Evolutionary conservation across 1,140 invertebrate genomes (phyloP), one percentile per base, ranked within the genome.

Genomic region (Euura saliciscinereae): DNA sequence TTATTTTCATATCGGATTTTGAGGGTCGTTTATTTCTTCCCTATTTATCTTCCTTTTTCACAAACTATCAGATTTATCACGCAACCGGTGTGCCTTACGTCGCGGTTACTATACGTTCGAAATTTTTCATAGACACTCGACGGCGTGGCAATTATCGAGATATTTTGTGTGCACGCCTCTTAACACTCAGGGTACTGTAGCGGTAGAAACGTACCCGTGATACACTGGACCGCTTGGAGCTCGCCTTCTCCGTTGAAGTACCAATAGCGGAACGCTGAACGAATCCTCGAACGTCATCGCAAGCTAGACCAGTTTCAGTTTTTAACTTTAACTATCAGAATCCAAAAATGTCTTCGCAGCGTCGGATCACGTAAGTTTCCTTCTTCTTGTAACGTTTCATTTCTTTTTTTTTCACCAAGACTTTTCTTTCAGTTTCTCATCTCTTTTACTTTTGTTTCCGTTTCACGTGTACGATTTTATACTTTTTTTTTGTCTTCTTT

Each of bases 131-230:
- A 28, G 28, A 28, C 28, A 28, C 28, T 28, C 28, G 13, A 59
- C 51, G 51, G 51, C 10, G 51, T 64, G 74, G 72, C 43, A 70
- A 74, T 78, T 76, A 76, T 77, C 74, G 73, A 75, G 76, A 78
- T 69, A 72, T 75, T 75, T 75, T 66, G 77, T 80, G 76, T 80
- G 66, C 73, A 75, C 71, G 45, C 10, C 75, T 78, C 73, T 80
- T 80, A 80, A 77, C 79, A 71, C 13, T 10, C 8, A 10, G 8
- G 51, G 51, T 11, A 28, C 28, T 28, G 28, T 28, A 28, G 28
- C 28, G 28, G 28, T 28, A 28, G 28, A 28, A 28, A 28, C 1
- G 28, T 28, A 28, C 28, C 28, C 28, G 28, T 28, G 28, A 28
- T 28, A 28, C 28, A 28, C 28, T 28, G 28, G 28, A 28, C 28